A percentile compares a stretch with the other conserved stretches of the same genome.
Conservation (phyloP, 2,888 invertebrate genomes). For the Syrphus vitripennis region DNA sequence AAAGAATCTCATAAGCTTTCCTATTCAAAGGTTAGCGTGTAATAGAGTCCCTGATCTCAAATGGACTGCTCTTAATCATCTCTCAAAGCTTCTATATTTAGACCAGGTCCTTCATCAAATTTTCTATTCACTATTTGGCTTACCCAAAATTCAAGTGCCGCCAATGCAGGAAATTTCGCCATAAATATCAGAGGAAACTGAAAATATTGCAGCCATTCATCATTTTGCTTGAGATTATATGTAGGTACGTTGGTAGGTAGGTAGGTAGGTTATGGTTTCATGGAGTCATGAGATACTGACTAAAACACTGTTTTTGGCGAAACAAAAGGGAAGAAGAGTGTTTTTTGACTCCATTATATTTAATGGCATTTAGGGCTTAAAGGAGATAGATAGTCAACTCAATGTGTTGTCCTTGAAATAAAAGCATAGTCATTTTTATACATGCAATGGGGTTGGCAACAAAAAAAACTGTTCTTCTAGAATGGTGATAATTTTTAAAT, state of each 20-base stretch:
- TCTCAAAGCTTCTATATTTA: background rate
- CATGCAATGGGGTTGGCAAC: background rate
- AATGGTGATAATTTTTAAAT: background rate
- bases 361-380: conserved; percentile 17
- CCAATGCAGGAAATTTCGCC: conserved; percentile 66
- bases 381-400: conserved; percentile 4
- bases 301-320: background rate
- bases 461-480: background rate
- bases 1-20: conserved; percentile 20
- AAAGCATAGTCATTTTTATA: background rate
- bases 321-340: conserved; percentile 6
- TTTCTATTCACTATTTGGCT: conserved; percentile 40
- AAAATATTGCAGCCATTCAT: conserved; percentile 68
- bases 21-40: conserved; percentile 9
- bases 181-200: conserved; percentile 60
- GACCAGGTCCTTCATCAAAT: conserved; percentile 37
- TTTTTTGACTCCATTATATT: conserved; percentile 51
- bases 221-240: conserved; percentile 49
- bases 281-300: background rate
- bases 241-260: background rate
- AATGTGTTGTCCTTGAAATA: background rate
- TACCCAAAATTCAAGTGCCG: conserved; percentile 49
- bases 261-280: background rate
- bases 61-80: conserved; percentile 43
- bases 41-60: conserved; percentile 47